Percentiles rank a stretch among this genome's conserved stretches.
Conservation (phyloP, 2,797 vertebrate species). For the Melanotaenia pygmaea region DNA sequence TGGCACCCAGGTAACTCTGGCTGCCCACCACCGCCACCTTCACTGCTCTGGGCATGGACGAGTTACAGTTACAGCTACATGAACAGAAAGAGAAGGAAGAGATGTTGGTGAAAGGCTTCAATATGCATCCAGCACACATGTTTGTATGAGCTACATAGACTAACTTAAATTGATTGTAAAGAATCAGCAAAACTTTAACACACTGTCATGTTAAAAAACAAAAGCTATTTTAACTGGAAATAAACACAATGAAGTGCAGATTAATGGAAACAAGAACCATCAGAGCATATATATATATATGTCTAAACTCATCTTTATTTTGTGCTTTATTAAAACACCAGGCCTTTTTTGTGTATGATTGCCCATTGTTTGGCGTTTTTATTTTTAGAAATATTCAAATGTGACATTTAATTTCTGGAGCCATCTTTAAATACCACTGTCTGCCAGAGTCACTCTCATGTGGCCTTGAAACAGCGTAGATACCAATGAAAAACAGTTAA, state of each 20-base stretch:
- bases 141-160: background rate
- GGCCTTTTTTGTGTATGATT: background rate
- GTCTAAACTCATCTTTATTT: too few relatives aligned
- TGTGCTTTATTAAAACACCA: background rate
- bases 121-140: background rate
- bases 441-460: background rate
- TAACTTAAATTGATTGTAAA: too few relatives aligned
- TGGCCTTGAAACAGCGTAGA: background rate
- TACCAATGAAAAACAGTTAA: background rate
- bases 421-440: background rate
- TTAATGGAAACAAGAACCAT: too few relatives aligned
- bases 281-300: too few relatives aligned
- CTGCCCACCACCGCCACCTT: constrained; percentile 93
- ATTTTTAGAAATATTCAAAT: background rate
- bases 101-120: background rate
- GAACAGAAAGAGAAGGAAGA: constrained; percentile 1
- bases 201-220: too few relatives aligned
- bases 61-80: constrained; percentile 96
- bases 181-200: too few relatives aligned
- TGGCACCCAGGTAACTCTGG: constrained; percentile 92
- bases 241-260: too few relatives aligned
- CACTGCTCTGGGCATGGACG: constrained; percentile 93
- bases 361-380: background rate
- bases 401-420: constrained; percentile 1
- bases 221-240: too few relatives aligned